Percentiles rank a stretch among this genome's conserved stretches.
Evolutionary conservation across 2,797 vertebrate genomes (phyloP).

Genomic region (Merluccius polli): DNA sequence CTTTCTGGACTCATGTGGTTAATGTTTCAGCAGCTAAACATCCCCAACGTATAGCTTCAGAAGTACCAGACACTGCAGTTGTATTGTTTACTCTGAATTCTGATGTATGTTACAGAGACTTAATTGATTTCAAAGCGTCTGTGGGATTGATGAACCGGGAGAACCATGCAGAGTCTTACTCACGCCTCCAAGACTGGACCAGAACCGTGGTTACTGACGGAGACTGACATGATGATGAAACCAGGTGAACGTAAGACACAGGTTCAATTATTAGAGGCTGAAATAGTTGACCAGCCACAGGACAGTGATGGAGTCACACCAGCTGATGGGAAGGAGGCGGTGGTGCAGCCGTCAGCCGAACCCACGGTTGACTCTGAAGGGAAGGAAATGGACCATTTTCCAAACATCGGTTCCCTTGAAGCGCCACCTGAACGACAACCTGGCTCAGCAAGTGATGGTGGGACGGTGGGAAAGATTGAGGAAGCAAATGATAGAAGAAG

Average conservation of each 20-base stretch:
- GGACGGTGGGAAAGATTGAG: constrained; percentile 39
- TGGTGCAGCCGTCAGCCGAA: constrained; percentile 1
- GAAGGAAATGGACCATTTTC: constrained; percentile 9
- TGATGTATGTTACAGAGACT: neutral
- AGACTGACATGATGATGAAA: neutral
- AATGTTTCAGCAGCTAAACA: neutral
- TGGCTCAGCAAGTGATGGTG: neutral
- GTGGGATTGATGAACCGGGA: constrained; percentile 22
- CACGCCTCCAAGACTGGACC: constrained; percentile 7
- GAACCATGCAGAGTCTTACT: constrained; percentile 57
- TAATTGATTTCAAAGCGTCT: constrained; percentile 22
- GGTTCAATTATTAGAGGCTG: neutral
- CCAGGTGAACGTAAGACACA: constrained; percentile 14
- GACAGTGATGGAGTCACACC: constrained; percentile 10
- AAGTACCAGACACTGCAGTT: neutral
- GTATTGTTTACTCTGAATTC: neutral
- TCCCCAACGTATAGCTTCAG: neutral
- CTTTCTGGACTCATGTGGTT: no score
- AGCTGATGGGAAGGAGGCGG: constrained; percentile 9
- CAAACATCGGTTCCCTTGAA: constrained; percentile 21
- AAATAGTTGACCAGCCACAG: constrained; percentile 14
- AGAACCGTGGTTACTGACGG: constrained; percentile 20
- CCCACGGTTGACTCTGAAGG: constrained; percentile 5
- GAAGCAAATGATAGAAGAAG: constrained; percentile 40
- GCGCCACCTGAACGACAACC: neutral